These are phyloP conservation scores for Diarsia rubi DNA, from an alignment of 2,888 invertebrate species.

Conservation along the genomic window DNA sequence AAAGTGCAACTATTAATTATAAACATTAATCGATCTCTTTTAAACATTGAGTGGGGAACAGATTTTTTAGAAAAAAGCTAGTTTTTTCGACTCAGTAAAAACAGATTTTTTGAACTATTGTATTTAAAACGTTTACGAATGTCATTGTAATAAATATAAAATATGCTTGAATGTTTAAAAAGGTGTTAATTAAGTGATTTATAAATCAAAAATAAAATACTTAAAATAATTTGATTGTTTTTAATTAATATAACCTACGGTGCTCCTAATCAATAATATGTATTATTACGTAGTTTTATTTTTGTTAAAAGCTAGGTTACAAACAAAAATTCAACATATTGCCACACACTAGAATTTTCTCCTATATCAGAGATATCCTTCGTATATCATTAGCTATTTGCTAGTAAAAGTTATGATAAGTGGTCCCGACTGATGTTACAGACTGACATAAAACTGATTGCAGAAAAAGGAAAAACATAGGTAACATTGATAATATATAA, in stretches of 20 bases:
- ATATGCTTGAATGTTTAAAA: constrained; percentile 53
- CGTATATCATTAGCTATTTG: no score
- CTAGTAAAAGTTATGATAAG: no score
- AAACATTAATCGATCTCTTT: not conserved
- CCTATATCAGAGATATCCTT: no score
- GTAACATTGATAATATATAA: no score
- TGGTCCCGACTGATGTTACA: no score
- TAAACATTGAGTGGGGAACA: not conserved
- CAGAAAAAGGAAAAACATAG: no score
- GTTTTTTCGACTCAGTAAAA: constrained; percentile 4
- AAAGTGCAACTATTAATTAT: not conserved
- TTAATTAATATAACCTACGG: not conserved
- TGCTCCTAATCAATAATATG: not conserved
- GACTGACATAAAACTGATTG: no score
- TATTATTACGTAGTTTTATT: no score
- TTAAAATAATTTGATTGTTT: constrained; percentile 1
- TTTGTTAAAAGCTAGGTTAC: no score
- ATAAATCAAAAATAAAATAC: constrained; percentile 41
- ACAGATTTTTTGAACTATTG: constrained; percentile 6
- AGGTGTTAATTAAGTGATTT: constrained; percentile 49
- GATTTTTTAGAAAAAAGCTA: not conserved
- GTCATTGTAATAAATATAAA: constrained; percentile 43
- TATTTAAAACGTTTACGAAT: constrained; percentile 13
- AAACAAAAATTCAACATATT: no score
- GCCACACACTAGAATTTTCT: no score